Percentiles rank a stretch among this genome's conserved stretches.
Evolutionary conservation across 2,797 vertebrate genomes (phyloP).

Genomic region (Falco concolor): DNA sequence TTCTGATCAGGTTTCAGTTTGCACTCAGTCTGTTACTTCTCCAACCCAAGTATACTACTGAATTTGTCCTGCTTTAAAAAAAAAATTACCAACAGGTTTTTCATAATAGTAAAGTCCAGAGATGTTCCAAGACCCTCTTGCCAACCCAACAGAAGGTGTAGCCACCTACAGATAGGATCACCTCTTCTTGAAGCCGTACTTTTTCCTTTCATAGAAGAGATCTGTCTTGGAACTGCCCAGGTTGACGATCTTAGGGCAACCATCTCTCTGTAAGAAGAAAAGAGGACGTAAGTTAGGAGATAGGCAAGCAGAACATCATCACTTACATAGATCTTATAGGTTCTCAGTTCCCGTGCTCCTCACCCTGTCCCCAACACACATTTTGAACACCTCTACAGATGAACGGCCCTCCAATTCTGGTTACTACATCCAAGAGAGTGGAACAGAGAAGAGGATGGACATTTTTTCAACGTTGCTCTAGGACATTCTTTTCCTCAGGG

Average conservation of each 20-base stretch:
- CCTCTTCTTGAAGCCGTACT: constrained; percentile 99
- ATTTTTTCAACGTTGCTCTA: neutral
- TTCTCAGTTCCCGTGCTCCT: neutral
- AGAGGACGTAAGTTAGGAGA: neutral
- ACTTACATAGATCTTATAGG: neutral
- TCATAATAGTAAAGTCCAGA: neutral
- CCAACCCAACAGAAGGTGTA: constrained; percentile 8
- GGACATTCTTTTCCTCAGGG: neutral
- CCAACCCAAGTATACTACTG: neutral
- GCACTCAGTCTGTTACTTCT: neutral
- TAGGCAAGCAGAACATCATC: neutral
- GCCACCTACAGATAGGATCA: constrained; percentile 68
- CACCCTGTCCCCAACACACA: neutral
- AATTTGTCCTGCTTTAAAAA: neutral
- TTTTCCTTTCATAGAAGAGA: constrained; percentile 97
- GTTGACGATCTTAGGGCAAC: constrained; percentile 98
- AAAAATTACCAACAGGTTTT: neutral
- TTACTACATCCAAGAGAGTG: neutral
- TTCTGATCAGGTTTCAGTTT: neutral
- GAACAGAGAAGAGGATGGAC: neutral
- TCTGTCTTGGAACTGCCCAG: constrained; percentile 98
- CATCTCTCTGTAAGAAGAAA: constrained; percentile 83
- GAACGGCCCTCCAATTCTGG: neutral
- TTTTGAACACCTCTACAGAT: neutral
- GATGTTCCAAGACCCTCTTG: neutral